Base-by-base conservation (phyloP, 2,113 vertebrate species). In the Ochotona princeps region DNA sequence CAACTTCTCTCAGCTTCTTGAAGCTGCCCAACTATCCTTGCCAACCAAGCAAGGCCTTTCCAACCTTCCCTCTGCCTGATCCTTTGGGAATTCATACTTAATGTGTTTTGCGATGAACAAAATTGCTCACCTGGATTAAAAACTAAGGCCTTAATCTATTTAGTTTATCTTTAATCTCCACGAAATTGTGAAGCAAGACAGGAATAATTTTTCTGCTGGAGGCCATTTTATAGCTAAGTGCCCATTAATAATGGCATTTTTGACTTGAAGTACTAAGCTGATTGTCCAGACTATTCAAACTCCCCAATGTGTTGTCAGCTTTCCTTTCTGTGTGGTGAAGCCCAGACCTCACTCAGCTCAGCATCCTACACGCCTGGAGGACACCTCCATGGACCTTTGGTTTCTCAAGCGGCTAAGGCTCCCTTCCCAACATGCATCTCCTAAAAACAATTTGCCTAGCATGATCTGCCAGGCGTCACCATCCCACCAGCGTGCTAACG, bases 91-190 rank as follows among this genome's bases (percentile, higher is more conserved):
- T 87, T 65, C 78, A 84, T 91, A 44, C 79, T 82, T 79, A 51
- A 38, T 5, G 5, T 78, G 92, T 92, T 94, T 82, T 81, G 49
- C 47, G 82, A 49, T 8, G 35, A 81, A 49, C 47, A 83, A 75
- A 84, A 93, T 84, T 38, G 85, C 44, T 89, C 83, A 70, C 73
- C 80, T 94, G 93, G 63, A 87, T 94, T 95, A 91, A 91, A 91
- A 76, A 94, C 87, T 92, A 96, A 89, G 60, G 73, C 83, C 81
- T 95, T 95, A 91, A 93, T 95, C 86, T 95, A 14, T 13, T 78
- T 49, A 91, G 84, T 93, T 97, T 89, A 91, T 90, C 75, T 84
- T 92, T 94, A 89, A 87, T 91, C 76, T 89, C 91, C 47, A 82
- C 89, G 90, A 89, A 95, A 91, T 78, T 78, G 65, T 92, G 80